Base-by-base conservation (phyloP, 2,113 vertebrate genomes). In the Hiodon tergisus region DNA sequence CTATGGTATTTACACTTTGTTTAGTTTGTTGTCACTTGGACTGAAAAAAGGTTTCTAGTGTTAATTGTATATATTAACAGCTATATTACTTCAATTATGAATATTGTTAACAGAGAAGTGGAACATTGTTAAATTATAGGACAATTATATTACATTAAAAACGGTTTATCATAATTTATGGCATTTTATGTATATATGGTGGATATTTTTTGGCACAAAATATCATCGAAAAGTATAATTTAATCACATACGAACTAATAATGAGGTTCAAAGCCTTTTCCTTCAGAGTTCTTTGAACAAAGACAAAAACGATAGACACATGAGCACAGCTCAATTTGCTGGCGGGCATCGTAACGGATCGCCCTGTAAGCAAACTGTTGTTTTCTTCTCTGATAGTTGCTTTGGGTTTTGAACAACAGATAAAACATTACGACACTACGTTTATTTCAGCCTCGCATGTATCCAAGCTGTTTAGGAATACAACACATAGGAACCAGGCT, bases 391-490 rank as follows among this genome's bases (percentile, higher is more conserved):
- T 31, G 31, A 31, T 31, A 31, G 31, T 31, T 31, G 31, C 31
- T 31, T 31, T 31, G 31, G 31, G 31, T 31, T 31, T 31, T 31
- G 31, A 31, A 31, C 31, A 31, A 31, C 2, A 31, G 31, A 31
- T 31, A 31, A 31, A 31, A 31, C 31, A 31, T 31, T 31, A 31
- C 31, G 31, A 31, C 31, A 0, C 31, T 31, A 31, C 31, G 31
- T 31, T 31, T 31, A 31, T 31, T 31, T 31, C 31, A 31, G 31
- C 31, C 31, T 31, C 31, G 31, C 31, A 31, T 31, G 31, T 31
- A 31, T 31, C 31, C n/a, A n/a, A n/a, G n/a, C n/a, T n/a, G n/a
- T n/a, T n/a, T 69, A 69, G 72, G 66, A 78, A 11, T 17, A 14
- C 10, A 6, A 14, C 13, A 14, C 5, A 14, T 63, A 67, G 51